Conservation (phyloP, 2,888 invertebrate genomes). For the Apotomis turbidana region DNA sequence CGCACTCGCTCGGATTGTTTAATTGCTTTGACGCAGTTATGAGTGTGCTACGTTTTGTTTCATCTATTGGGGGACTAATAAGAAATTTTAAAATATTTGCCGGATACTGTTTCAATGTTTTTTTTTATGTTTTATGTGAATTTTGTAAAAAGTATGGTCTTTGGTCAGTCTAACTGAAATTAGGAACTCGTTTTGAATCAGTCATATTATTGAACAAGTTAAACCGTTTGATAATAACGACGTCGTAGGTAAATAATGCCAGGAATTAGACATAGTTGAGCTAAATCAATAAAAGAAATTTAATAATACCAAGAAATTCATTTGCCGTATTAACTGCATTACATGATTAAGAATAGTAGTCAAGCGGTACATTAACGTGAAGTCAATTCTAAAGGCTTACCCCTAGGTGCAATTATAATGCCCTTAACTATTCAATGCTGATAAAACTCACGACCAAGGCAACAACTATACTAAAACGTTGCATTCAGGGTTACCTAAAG, state of each 20-base stretch:
- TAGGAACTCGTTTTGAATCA: no score
- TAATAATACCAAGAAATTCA: no score
- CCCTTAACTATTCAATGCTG: slow-evolving; percentile 5
- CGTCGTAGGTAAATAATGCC: neutral
- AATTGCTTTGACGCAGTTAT: slow-evolving; percentile 40
- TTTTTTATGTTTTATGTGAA: neutral
- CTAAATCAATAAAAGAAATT: no score
- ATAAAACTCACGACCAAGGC: slow-evolving; percentile 20
- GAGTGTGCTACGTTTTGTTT: slow-evolving; percentile 33
- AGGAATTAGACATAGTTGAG: no score
- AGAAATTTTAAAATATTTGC: slow-evolving; percentile 22
- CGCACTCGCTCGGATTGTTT: slow-evolving; percentile 39
- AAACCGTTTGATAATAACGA: neutral
- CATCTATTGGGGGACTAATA: slow-evolving; percentile 32
- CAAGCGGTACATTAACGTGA: neutral
- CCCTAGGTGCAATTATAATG: slow-evolving; percentile 5
- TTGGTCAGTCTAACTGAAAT: no score
- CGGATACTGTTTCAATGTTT: neutral
- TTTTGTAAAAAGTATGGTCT: no score
- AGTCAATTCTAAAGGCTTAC: neutral
- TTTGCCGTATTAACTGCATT: no score
- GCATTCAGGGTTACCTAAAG: slow-evolving; percentile 19
- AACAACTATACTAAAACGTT: slow-evolving; percentile 5
- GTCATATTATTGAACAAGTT: neutral
- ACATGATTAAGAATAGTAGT: no score